A percentile compares a stretch with the other conserved stretches of the same genome.
Conservation (phyloP, 2,113 vertebrate species). For the Pyrgilauda ruficollis region DNA sequence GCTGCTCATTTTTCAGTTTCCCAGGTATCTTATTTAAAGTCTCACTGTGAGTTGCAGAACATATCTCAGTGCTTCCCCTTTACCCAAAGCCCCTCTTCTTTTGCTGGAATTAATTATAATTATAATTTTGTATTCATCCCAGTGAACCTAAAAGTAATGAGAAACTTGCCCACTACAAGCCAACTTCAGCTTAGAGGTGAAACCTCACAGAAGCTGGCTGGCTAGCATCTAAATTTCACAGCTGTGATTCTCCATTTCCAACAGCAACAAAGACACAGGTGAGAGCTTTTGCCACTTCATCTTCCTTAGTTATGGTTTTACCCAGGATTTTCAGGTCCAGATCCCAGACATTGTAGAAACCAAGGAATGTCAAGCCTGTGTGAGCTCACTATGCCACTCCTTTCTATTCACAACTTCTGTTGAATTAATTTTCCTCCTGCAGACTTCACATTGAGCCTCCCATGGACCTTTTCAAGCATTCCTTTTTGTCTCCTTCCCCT, state of each 20-base stretch:
- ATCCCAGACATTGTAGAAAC: not conserved
- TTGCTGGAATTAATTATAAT: not conserved
- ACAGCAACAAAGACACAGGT: not conserved
- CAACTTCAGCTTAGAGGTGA: not conserved
- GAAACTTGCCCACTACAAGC: not conserved
- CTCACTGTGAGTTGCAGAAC: not conserved
- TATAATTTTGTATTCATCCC: not conserved
- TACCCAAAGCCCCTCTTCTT: not conserved
- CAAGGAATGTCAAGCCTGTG: not conserved
- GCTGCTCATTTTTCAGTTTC: not conserved
- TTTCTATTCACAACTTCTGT: not conserved
- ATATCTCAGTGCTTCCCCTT: not conserved
- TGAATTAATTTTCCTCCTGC: not conserved
- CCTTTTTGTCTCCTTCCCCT: not conserved
- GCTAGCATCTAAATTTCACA: not conserved
- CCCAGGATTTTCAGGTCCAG: not conserved
- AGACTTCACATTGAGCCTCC: not conserved
- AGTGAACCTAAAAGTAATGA: not conserved
- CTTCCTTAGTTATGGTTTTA: not conserved
- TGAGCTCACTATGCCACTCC: not conserved
- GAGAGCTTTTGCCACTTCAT: not conserved
- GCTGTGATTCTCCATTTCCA: not conserved
- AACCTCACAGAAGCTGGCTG: not conserved
- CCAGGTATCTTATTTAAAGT: not conserved
- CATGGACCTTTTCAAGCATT: fast-evolving